Conservation (phyloP, 2,888 invertebrate species). For the Coenonympha glycerion region DNA sequence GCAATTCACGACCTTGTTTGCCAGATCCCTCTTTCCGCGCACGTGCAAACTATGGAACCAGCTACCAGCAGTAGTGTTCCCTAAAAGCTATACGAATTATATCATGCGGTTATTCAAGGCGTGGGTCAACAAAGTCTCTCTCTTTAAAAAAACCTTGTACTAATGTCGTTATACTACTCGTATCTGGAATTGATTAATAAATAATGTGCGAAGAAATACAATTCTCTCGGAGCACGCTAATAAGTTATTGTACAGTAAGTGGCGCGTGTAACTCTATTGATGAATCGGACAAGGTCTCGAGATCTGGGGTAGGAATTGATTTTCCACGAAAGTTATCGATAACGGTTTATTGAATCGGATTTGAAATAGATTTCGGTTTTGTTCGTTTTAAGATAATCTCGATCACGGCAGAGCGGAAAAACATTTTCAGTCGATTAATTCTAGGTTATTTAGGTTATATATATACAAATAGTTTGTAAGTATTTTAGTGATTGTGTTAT, state of each 20-base stretch:
- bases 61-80: too few species aligned
- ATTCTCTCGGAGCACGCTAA: slow-evolving; percentile 25
- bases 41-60: too few species aligned
- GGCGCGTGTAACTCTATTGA: slow-evolving; percentile 34
- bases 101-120: too few species aligned
- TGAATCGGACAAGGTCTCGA: slow-evolving; percentile 34
- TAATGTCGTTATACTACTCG: too few species aligned
- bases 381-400: slow-evolving; percentile 18
- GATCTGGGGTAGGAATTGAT: slow-evolving; percentile 40
- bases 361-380: slow-evolving; percentile 18
- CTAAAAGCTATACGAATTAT: too few species aligned
- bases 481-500: slow-evolving; percentile 1
- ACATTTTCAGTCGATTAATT: slow-evolving; percentile 4
- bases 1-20: too few species aligned
- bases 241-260: slow-evolving; percentile 40
- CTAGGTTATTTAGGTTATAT: slow-evolving; percentile 15
- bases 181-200: background rate
- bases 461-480: too few species aligned
- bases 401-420: slow-evolving; percentile 14
- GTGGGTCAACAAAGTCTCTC: too few species aligned
- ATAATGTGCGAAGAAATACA: slow-evolving; percentile 1
- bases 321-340: slow-evolving; percentile 43
- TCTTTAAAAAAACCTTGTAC: too few species aligned
- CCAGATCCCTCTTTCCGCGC: too few species aligned
- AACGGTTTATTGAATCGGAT: slow-evolving; percentile 29